A percentile compares a stretch with the other conserved stretches of the same genome.
Evolutionary conservation across 2,888 invertebrate species (phyloP).

Genomic region (Molanna angustata): DNA sequence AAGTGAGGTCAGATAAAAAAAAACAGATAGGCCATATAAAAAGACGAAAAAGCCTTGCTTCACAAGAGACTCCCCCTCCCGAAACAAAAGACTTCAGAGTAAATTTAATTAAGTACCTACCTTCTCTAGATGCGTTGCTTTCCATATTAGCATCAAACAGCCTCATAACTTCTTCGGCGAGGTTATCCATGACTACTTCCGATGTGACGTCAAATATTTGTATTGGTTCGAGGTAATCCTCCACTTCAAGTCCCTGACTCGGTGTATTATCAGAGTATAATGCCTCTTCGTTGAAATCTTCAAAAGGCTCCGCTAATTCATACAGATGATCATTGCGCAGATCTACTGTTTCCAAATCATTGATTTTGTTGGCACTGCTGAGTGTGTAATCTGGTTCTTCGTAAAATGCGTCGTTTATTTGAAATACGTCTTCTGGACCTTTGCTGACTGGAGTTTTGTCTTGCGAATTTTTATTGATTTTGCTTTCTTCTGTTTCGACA

Average conservation of each 20-base stretch:
- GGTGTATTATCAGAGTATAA: too few relatives aligned
- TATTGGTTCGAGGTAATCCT: constrained; percentile 50
- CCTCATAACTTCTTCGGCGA: constrained; percentile 28
- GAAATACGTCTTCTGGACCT: too few relatives aligned
- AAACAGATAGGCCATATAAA: too few relatives aligned
- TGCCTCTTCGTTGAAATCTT: constrained; percentile 5
- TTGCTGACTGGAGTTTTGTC: too few relatives aligned
- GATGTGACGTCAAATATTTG: constrained; percentile 25
- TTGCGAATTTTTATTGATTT: too few relatives aligned
- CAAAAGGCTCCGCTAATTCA: constrained; percentile 22
- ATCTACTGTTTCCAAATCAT: background rate
- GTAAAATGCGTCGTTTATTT: constrained; percentile 13
- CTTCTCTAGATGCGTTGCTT: constrained; percentile 4
- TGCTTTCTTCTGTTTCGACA: constrained; percentile 1
- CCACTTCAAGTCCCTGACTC: constrained; percentile 38
- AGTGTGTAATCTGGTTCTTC: constrained; percentile 14
- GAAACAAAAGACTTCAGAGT: too few relatives aligned
- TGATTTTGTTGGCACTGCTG: background rate
- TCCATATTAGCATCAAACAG: constrained; percentile 25
- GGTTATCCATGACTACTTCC: constrained; percentile 22
- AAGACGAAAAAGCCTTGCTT: too few relatives aligned
- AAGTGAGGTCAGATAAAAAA: too few relatives aligned
- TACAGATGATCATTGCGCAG: constrained; percentile 19
- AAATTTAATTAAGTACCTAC: constrained; percentile 11
- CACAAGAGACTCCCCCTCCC: too few relatives aligned